These are phyloP conservation scores for Ephydatia muelleri DNA, from an alignment of 37 sponge, comb jelly and placozoan genomes.

Conservation along the genomic window DNA sequence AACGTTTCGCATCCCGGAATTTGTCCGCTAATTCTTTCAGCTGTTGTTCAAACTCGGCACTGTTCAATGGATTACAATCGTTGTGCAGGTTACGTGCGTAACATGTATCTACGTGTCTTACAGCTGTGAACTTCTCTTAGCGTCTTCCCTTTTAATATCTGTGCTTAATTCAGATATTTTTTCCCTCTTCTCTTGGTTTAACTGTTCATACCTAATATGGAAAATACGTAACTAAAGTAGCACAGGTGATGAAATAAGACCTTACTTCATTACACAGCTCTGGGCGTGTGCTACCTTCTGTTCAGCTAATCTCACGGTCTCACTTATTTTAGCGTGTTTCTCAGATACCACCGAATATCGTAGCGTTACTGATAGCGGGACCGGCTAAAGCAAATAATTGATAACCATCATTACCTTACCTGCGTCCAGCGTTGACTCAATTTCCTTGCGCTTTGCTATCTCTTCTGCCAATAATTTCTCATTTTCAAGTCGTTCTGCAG, in stretches of 20 bases:
- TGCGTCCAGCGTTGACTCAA: constrained; percentile 30
- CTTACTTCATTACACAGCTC: constrained; percentile 30
- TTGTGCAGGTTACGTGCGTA: neutral
- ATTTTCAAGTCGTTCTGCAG: constrained; percentile 31
- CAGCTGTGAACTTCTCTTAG: constrained; percentile 9
- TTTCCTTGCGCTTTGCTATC: constrained; percentile 23
- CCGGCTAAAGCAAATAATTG: neutral
- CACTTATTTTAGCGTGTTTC: constrained; percentile 24
- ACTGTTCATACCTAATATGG: constrained; percentile 29
- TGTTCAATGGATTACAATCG: neutral
- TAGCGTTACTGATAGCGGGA: neutral
- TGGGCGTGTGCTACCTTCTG: constrained; percentile 39
- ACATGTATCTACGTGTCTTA: neutral
- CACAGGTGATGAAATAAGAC: neutral
- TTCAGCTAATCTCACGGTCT: constrained; percentile 35
- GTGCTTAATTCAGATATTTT: constrained; percentile 25
- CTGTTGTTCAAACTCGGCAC: constrained; percentile 26
- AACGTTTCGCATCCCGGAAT: constrained; percentile 23
- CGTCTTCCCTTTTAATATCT: constrained; percentile 18
- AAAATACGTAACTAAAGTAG: neutral
- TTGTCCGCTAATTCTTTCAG: constrained; percentile 35
- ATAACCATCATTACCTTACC: neutral
- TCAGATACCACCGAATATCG: neutral
- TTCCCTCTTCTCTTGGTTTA: constrained; percentile 18
- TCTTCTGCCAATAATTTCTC: constrained; percentile 42